Conservation (phyloP, 1,140 invertebrate species). For the Monochamus saltuarius region DNA sequence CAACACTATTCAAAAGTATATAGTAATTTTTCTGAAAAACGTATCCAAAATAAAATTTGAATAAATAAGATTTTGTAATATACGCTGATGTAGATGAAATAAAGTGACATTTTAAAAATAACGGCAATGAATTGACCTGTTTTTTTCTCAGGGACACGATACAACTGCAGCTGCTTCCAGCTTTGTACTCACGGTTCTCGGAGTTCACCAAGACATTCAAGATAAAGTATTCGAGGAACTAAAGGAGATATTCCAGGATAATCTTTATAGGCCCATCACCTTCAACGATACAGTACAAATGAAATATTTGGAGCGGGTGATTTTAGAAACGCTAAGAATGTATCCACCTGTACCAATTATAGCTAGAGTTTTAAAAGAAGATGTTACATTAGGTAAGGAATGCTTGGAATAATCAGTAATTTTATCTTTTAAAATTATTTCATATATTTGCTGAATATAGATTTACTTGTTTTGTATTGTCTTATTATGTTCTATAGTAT, state of each 20-base stretch:
- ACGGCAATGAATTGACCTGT: background rate
- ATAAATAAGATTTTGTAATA: no score
- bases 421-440: no score
- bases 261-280: slow-evolving; percentile 64
- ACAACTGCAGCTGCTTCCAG: slow-evolving; percentile 85
- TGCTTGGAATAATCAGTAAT: no score
- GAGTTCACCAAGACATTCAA: slow-evolving; percentile 72
- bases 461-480: no score
- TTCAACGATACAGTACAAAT: slow-evolving; percentile 74
- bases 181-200: slow-evolving; percentile 80
- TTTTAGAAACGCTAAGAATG: slow-evolving; percentile 80
- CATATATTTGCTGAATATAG: no score
- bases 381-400: slow-evolving; percentile 62
- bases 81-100: no score
- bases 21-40: no score
- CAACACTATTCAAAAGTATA: no score
- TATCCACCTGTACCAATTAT: slow-evolving; percentile 83
- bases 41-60: no score
- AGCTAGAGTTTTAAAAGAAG: slow-evolving; percentile 68
- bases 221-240: slow-evolving; percentile 77
- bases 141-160: slow-evolving; percentile 68
- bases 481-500: no score
- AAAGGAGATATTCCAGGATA: slow-evolving; percentile 77
- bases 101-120: background rate
- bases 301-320: slow-evolving; percentile 80